Conservation (phyloP, 2,113 vertebrate species). For the Macheiramphus alcinus region DNA sequence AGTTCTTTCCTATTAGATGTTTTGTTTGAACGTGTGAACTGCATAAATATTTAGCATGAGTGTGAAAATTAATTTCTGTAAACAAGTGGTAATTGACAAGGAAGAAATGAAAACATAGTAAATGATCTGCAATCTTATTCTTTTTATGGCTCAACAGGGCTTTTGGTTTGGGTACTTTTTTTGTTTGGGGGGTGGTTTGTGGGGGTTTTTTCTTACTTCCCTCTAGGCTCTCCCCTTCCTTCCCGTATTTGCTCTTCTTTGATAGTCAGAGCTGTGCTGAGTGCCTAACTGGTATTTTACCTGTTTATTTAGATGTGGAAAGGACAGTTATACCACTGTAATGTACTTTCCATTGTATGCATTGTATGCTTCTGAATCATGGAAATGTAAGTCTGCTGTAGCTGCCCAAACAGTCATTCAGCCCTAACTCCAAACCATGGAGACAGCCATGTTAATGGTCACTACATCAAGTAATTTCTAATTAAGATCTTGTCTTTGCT, state of each 20-base stretch:
- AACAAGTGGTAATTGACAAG: not conserved
- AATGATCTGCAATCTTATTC: not conserved
- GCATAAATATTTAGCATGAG: not conserved
- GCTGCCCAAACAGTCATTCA: not conserved
- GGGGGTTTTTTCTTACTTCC: not conserved
- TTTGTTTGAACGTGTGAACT: not conserved
- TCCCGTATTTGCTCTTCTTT: not conserved
- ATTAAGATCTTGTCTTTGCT: not conserved
- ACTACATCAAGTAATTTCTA: not conserved
- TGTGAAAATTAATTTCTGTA: not conserved
- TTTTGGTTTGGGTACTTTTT: not conserved
- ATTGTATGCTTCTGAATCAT: not conserved
- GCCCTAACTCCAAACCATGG: not conserved
- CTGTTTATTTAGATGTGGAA: not conserved
- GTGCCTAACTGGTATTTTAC: not conserved
- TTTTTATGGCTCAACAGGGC: not conserved
- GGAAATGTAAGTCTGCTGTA: not conserved
- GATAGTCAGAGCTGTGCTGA: not conserved
- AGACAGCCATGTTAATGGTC: not conserved
- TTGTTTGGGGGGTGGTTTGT: no score
- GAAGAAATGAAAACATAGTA: not conserved
- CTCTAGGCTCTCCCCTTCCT: not conserved
- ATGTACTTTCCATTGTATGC: not conserved
- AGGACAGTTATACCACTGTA: not conserved
- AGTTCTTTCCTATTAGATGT: not conserved